Percentiles rank a stretch among this genome's conserved stretches.
Evolutionary conservation across 2,888 invertebrate genomes (phyloP).

Genomic region (Drosophila incognita): DNA sequence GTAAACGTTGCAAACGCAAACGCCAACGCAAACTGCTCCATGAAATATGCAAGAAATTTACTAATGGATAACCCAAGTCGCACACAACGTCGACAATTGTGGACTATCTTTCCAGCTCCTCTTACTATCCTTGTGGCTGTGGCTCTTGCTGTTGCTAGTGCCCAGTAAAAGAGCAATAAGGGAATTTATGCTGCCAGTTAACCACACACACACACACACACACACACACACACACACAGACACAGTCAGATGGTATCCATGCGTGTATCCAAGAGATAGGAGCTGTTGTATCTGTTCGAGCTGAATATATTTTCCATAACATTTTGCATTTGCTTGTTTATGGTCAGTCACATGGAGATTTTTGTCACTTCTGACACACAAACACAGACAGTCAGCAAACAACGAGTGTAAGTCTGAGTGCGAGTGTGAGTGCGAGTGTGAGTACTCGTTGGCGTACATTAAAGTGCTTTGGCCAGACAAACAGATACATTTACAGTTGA

Average conservation of each 20-base stretch:
- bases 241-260: constrained; percentile 36
- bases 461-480: constrained; percentile 47
- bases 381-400: not conserved
- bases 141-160: not conserved
- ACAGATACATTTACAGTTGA: constrained; percentile 51
- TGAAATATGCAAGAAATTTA: constrained; percentile 65
- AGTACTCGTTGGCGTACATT: constrained; percentile 11
- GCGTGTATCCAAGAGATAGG: constrained; percentile 56
- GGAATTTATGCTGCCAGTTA: constrained; percentile 34
- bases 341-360: constrained; percentile 54
- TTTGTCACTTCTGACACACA: constrained; percentile 45
- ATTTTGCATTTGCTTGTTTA: constrained; percentile 60
- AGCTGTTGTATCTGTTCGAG: constrained; percentile 25
- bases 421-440: not conserved
- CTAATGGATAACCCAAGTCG: constrained; percentile 43
- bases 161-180: constrained; percentile 10
- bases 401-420: too few relatives aligned
- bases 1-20: not conserved
- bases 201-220: constrained; percentile 14
- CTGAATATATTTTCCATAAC: constrained; percentile 38
- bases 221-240: constrained; percentile 1
- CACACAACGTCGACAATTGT: constrained; percentile 20
- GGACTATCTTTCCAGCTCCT: not conserved
- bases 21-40: constrained; percentile 42
- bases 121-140: too few relatives aligned